Conservation (phyloP, 1,140 invertebrate species). For the Geopemphigus sp. region DNA sequence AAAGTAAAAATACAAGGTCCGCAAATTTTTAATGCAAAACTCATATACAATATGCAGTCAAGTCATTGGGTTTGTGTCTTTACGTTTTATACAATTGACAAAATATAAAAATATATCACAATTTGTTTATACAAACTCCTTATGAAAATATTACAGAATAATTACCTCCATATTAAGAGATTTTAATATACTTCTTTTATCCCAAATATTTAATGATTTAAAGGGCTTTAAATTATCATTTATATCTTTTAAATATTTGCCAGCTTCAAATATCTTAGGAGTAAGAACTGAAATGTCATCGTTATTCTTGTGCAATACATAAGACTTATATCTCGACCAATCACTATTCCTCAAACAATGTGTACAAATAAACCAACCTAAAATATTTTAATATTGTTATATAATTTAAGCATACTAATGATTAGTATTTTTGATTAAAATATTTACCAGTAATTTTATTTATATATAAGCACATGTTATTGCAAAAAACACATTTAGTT, state of each 20-base stretch:
- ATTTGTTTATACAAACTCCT: background rate
- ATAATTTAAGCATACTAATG: background rate
- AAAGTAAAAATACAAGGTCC: no score
- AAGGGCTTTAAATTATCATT: slow-evolving; percentile 9
- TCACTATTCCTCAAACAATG: slow-evolving; percentile 24
- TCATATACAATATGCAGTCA: no score
- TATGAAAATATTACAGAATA: background rate
- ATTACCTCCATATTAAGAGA: slow-evolving; percentile 30
- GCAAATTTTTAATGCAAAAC: no score
- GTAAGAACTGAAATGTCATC: background rate
- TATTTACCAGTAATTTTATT: slow-evolving; percentile 42
- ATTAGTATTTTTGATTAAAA: background rate
- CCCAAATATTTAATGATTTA: background rate
- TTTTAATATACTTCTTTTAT: slow-evolving; percentile 47
- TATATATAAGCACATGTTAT: slow-evolving; percentile 21
- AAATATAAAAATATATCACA: no score
- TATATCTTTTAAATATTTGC: slow-evolving; percentile 1
- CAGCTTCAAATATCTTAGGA: slow-evolving; percentile 41
- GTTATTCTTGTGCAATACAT: background rate
- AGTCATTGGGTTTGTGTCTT: no score
- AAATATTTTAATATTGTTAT: background rate
- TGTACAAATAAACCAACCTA: slow-evolving; percentile 47
- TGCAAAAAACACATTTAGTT: slow-evolving; percentile 2
- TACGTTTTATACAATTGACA: no score
- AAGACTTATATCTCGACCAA: slow-evolving; percentile 15